Conservation (phyloP, 2,113 vertebrate species). For the rabbit (Oryctolagus cuniculus) region mOryCun1.1 NC_091435.1:122217501-122218000, state of each 20-base stretch:
- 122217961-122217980: slow-evolving; percentile 23
- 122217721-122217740: background rate
- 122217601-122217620: too few species aligned
- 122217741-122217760: background rate
- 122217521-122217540: too few species aligned
- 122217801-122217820: slow-evolving; percentile 87
- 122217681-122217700: background rate
- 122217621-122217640: too few species aligned
- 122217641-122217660: too few species aligned
- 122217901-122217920: slow-evolving; percentile 93
- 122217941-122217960: slow-evolving; percentile 92
- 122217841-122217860: slow-evolving; percentile 74
- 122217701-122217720: slow-evolving; percentile 21
- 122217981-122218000: background rate
- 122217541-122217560: too few species aligned
- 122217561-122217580: too few species aligned
- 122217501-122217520: too few species aligned
- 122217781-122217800: slow-evolving; percentile 72
- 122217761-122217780: background rate
- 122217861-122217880: slow-evolving; percentile 88
- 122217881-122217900: slow-evolving; percentile 91
- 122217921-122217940: slow-evolving; percentile 91
- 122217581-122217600: too few species aligned
- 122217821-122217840: slow-evolving; percentile 66
- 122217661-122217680: too few species aligned